phyloP scores from a whole-genome alignment of 1,140 invertebrate species.

The Arion vulgaris region DNA sequence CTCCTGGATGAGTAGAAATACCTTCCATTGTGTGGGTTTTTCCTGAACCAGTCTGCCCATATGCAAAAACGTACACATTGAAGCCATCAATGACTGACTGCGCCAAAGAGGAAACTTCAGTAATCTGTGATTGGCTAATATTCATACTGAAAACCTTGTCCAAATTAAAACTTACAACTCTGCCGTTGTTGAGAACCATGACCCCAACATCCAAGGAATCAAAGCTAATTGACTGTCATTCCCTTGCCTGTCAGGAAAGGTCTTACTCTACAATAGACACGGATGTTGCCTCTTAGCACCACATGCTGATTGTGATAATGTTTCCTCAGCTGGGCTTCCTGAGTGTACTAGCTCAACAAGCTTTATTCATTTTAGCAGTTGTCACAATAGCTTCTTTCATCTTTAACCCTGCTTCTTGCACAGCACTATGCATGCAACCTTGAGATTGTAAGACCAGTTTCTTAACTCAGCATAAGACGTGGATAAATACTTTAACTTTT shows the following conservation, averaged over 20 bases:
- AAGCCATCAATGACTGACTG: constrained; percentile 69
- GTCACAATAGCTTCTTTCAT: constrained; percentile 53
- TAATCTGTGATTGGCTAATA: constrained; percentile 65
- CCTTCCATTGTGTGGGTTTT: constrained; percentile 85
- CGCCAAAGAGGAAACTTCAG: constrained; percentile 64
- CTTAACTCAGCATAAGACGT: neutral
- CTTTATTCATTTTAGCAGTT: constrained; percentile 61
- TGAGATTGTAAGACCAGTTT: neutral
- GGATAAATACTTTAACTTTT: neutral
- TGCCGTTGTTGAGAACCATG: constrained; percentile 59
- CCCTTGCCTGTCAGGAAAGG: constrained; percentile 74
- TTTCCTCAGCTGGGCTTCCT: constrained; percentile 67
- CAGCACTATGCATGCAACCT: neutral
- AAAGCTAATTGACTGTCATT: constrained; percentile 66
- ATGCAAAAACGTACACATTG: constrained; percentile 77
- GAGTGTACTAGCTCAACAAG: constrained; percentile 63
- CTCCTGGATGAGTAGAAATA: constrained; percentile 68
- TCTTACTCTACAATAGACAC: constrained; percentile 87
- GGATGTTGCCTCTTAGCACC: constrained; percentile 82
- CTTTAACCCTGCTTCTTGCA: constrained; percentile 7
- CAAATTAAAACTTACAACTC: constrained; percentile 64
- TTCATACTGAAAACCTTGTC: constrained; percentile 62
- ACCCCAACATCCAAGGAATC: constrained; percentile 63
- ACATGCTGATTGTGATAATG: constrained; percentile 70
- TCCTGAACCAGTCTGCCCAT: constrained; percentile 85